phyloP scores from a whole-genome alignment of 1,140 invertebrate species.

The Eumeta japonica region DNA sequence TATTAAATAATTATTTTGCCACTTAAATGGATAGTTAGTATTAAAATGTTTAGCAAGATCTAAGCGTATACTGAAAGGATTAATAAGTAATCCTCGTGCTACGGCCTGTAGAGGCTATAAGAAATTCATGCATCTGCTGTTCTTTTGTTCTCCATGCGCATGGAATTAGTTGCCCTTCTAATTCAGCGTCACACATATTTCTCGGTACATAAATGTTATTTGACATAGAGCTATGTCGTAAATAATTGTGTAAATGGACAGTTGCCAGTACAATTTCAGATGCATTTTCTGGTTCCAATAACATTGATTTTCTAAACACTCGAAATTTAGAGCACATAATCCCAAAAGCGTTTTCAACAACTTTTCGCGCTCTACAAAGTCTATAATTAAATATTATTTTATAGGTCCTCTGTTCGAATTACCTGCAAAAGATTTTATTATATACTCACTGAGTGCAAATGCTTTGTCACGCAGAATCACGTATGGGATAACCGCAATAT shows the following conservation, averaged over 20 bases:
- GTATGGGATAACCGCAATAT: too few species aligned
- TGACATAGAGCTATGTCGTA: neutral
- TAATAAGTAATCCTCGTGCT: neutral
- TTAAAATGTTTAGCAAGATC: neutral
- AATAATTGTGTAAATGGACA: neutral
- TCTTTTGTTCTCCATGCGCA: neutral
- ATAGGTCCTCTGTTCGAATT: too few species aligned
- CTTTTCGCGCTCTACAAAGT: neutral
- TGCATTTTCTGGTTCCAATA: constrained; percentile 1
- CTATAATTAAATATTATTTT: too few species aligned
- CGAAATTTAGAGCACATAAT: neutral
- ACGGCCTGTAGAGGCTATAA: neutral
- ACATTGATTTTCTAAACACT: constrained; percentile 2
- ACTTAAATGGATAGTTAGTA: neutral
- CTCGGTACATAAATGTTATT: neutral
- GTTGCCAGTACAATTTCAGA: constrained; percentile 1
- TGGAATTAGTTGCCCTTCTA: neutral
- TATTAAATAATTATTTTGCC: constrained; percentile 1
- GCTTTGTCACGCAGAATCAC: too few species aligned
- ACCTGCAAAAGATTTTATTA: too few species aligned
- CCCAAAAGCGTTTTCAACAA: constrained; percentile 3
- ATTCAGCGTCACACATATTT: neutral
- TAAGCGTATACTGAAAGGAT: neutral
- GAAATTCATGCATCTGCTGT: neutral
- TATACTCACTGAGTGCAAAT: too few species aligned